phyloP scores from a whole-genome alignment of 2,888 invertebrate species.

The Conomelus anceps region DNA sequence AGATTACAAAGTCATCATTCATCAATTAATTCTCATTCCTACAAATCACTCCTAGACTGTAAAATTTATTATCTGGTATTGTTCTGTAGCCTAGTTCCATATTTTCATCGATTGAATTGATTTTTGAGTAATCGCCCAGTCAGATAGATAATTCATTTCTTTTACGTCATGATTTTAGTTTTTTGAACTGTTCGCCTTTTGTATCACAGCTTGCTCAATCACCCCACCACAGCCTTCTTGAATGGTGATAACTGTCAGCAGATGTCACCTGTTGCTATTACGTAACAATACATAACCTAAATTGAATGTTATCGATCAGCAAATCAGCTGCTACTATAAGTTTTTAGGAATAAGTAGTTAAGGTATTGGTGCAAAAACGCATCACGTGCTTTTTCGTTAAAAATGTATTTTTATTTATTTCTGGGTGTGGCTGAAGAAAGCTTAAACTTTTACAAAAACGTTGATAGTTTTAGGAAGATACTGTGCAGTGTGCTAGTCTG shows the following conservation, averaged over 20 bases:
- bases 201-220: not conserved
- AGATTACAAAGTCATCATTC: too few species aligned
- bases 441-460: not conserved
- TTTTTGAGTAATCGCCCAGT: not conserved
- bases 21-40: too few species aligned
- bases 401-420: not conserved
- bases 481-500: not conserved
- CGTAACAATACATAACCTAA: not conserved
- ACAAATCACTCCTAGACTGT: too few species aligned
- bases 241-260: not conserved
- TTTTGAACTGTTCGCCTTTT: not conserved
- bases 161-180: not conserved
- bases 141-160: not conserved
- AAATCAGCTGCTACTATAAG: not conserved
- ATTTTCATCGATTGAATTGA: not conserved
- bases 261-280: not conserved
- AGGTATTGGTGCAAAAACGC: not conserved
- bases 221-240: not conserved
- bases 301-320: not conserved
- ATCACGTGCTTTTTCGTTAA: not conserved
- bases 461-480: not conserved
- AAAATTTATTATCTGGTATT: too few species aligned
- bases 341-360: not conserved
- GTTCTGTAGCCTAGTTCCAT: not conserved
- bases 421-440: not conserved